These are phyloP conservation scores for Catostylus mosaicus DNA, from an alignment of 30 jellyfish, hydroid and myxozoan species.

Conservation along the genomic window DNA sequence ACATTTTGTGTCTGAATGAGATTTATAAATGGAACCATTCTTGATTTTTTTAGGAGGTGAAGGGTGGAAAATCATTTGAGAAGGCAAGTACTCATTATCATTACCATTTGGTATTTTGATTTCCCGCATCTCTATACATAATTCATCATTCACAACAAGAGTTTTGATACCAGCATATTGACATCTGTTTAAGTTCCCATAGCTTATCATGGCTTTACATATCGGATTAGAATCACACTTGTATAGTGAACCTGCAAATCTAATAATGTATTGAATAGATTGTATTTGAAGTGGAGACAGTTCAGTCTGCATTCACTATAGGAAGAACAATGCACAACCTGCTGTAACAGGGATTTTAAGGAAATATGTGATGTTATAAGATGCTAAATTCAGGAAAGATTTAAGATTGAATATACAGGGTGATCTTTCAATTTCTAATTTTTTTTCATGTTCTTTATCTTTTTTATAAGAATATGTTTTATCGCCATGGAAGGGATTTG, in stretches of 20 bases:
- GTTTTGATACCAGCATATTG: background rate
- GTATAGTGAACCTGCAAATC: background rate
- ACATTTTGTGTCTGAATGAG: no score
- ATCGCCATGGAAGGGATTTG: no score
- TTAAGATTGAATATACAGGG: no score
- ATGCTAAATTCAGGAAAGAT: background rate
- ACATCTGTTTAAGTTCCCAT: background rate
- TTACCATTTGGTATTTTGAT: background rate
- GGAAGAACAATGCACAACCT: background rate
- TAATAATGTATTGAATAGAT: background rate
- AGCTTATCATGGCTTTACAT: background rate
- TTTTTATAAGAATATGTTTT: no score
- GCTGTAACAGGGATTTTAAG: background rate
- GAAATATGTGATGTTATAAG: background rate
- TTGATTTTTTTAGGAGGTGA: conserved; percentile 74
- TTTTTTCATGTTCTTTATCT: no score
- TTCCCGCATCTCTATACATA: background rate
- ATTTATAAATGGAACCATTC: no score
- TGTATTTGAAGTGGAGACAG: background rate
- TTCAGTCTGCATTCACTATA: no score
- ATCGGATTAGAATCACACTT: background rate
- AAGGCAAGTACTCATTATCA: conserved; percentile 45
- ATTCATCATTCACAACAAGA: background rate
- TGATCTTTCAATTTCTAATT: no score
- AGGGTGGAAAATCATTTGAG: conserved; percentile 94